These are phyloP conservation scores for Cynoglossus semilaevis DNA, from an alignment of 2,113 vertebrate species.

Conservation along the genomic window DNA sequence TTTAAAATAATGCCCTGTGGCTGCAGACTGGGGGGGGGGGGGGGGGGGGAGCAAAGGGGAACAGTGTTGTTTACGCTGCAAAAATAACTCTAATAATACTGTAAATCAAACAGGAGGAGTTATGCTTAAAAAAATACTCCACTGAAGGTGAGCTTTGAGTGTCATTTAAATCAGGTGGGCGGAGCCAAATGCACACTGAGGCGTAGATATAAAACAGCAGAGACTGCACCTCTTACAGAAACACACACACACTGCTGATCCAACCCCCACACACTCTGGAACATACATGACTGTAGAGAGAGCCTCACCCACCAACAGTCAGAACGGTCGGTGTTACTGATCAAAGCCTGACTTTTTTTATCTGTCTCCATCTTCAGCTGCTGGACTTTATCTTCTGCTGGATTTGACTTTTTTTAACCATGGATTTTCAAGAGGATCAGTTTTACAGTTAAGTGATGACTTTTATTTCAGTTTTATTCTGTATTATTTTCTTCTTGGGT, in stretches of 20 bases:
- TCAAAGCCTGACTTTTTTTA: slow-evolving; percentile 37
- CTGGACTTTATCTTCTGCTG: slow-evolving; percentile 5
- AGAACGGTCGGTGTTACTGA: slow-evolving; percentile 1
- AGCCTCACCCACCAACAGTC: slow-evolving; percentile 55
- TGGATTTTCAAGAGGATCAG: neutral
- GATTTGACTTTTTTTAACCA: neutral
- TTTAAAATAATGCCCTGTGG: too few relatives aligned
- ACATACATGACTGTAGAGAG: slow-evolving; percentile 16
- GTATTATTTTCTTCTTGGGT: neutral
- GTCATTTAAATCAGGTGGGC: slow-evolving; percentile 10
- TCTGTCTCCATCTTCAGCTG: slow-evolving; percentile 21
- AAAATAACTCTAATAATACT: too few relatives aligned
- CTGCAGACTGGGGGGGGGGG: too few relatives aligned
- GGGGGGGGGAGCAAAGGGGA: too few relatives aligned
- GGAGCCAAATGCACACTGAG: slow-evolving; percentile 22
- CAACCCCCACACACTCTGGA: neutral
- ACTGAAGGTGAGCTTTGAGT: neutral
- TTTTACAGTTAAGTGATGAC: slow-evolving; percentile 23
- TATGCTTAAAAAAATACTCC: too few relatives aligned
- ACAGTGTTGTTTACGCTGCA: too few relatives aligned
- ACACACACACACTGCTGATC: neutral
- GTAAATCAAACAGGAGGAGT: neutral
- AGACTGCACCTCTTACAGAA: slow-evolving; percentile 21
- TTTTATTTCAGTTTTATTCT: too few relatives aligned
- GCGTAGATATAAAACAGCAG: slow-evolving; percentile 31